Evolutionary conservation across 2,888 invertebrate species (phyloP), one percentile per base, ranked within the genome.

Genomic region (Mantis religiosa): DNA sequence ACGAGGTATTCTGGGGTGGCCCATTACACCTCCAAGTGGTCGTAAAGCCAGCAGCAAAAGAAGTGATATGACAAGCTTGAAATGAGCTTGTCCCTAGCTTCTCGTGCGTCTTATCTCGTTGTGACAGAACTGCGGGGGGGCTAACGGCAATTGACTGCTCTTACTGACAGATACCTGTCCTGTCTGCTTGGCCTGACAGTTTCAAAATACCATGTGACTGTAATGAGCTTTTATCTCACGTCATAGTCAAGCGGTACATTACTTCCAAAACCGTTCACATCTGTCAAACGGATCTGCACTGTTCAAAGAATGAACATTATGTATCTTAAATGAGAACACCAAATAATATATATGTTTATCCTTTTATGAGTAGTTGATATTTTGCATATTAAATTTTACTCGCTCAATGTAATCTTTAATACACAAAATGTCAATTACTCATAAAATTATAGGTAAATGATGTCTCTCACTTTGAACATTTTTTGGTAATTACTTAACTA

Each of bases 151-250:
- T 85, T 85, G 85, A 85, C 85, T 85, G 41, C 85, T 27, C 34
- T 84, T 85, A 85, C 47, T 85, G 85, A 85, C 85, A 54, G 85
- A 41, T 47, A 85, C 85, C 85, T 85, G 85, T 85, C 85, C 85
- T 41, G 54, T 41, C 47, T 41, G 47, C 41, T 6, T 15, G 41
- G 54, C 41, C 14, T 27, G 54, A 54, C 54, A 71, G 54, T 71
- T 71, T 71, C 20, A 71, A 71, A 71, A 71, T 20, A 6, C 54
- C 54, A 71, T 71, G 54, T 71, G 54, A 71, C 54, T 20, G 54
- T 71, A 71, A 71, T 71, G 12, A 41, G 7, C 20, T 54, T 15
- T 15, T 54, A 54, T 3, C 54, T 71, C 54, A 71, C 54, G 54
- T 20, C 20, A 71, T 20, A 71, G 54, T 20, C 54, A 0, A 12